These are phyloP conservation scores for Stenurella melanura DNA, from an alignment of 2,888 invertebrate species.

Conservation along the genomic window DNA sequence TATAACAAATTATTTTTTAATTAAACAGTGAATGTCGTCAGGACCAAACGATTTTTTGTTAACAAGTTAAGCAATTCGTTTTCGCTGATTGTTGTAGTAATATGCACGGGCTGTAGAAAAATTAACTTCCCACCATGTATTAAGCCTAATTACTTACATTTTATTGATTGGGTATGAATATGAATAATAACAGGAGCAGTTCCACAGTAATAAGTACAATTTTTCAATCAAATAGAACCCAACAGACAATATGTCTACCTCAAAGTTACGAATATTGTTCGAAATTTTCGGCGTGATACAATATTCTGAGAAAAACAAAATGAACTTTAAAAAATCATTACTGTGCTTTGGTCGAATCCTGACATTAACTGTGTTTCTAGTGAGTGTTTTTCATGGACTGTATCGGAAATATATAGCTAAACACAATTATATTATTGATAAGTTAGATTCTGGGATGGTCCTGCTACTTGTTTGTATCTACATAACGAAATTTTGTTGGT, in stretches of 20 bases:
- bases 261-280: neutral
- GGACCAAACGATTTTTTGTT: too few species aligned
- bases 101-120: too few species aligned
- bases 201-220: neutral
- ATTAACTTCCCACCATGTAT: too few species aligned
- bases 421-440: neutral
- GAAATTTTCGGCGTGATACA: neutral
- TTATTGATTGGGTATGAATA: neutral
- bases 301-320: neutral
- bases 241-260: neutral
- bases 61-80: too few species aligned
- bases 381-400: neutral
- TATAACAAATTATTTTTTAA: too few species aligned
- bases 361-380: neutral
- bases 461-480: neutral
- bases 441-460: neutral
- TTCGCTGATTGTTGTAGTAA: too few species aligned
- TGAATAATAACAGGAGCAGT: neutral
- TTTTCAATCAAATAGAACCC: neutral
- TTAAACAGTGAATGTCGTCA: too few species aligned
- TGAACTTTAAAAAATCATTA: neutral
- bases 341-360: neutral
- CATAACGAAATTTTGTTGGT: neutral
- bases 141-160: neutral
- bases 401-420: neutral